These are phyloP conservation scores for Sebastes aleutianus DNA, from an alignment of 2,797 vertebrate species.

Conservation along the genomic window DNA sequence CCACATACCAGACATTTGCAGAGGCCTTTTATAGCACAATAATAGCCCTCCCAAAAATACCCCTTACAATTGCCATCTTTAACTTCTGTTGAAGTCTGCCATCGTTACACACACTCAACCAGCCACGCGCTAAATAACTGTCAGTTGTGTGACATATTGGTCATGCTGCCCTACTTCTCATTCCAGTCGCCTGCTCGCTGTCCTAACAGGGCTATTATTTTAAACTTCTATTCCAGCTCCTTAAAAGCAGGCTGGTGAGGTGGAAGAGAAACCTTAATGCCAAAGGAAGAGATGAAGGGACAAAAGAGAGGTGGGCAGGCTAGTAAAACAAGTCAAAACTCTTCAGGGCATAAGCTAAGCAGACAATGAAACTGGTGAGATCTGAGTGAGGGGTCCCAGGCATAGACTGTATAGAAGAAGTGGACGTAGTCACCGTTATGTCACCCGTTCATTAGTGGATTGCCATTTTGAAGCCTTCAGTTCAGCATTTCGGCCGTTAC, in stretches of 20 bases:
- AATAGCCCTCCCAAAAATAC: constrained; percentile 50
- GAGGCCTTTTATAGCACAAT: constrained; percentile 43
- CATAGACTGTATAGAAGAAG: neutral
- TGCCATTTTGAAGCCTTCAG: too few relatives aligned
- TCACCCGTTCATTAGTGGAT: too few relatives aligned
- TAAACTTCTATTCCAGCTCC: constrained; percentile 8
- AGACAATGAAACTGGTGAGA: neutral
- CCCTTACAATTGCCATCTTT: constrained; percentile 30
- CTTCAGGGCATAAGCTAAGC: neutral
- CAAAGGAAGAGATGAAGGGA: neutral
- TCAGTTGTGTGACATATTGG: constrained; percentile 35
- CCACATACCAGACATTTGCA: constrained; percentile 43
- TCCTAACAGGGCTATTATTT: constrained; percentile 21
- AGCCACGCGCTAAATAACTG: constrained; percentile 21
- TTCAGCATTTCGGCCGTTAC: too few relatives aligned
- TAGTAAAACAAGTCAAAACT: neutral
- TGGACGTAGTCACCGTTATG: neutral
- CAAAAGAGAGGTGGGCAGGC: neutral
- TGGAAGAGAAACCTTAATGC: neutral
- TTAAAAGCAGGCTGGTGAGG: neutral
- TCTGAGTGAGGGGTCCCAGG: neutral
- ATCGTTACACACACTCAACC: constrained; percentile 17
- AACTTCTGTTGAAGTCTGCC: constrained; percentile 22
- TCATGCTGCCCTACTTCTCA: constrained; percentile 23
- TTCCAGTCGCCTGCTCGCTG: constrained; percentile 3